A percentile compares a stretch with the other conserved stretches of the same genome.
Evolutionary conservation across 2,797 vertebrate species (phyloP).

Genomic region (Percopsis omiscomaycus): DNA sequence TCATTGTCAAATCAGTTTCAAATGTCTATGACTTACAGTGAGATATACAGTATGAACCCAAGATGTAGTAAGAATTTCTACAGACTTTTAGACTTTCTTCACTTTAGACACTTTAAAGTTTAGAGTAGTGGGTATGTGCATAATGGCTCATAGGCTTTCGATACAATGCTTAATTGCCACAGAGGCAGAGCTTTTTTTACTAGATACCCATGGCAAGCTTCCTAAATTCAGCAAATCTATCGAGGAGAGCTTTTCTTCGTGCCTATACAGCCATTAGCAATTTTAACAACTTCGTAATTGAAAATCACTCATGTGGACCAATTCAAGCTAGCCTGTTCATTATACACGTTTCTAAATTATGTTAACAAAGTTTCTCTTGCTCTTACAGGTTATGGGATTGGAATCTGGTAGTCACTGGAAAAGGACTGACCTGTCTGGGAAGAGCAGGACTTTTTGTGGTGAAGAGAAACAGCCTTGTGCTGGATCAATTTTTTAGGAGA

Average conservation of each 20-base stretch:
- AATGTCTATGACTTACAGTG: slow-evolving; percentile 7
- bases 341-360: background rate
- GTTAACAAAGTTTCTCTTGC: slow-evolving; percentile 5
- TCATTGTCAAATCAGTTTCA: slow-evolving; percentile 15
- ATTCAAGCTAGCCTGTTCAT: background rate
- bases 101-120: background rate
- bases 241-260: slow-evolving; percentile 12
- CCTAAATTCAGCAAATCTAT: slow-evolving; percentile 14
- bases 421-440: slow-evolving; percentile 54
- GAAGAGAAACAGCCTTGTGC: slow-evolving; percentile 62
- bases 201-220: slow-evolving; percentile 15
- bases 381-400: background rate
- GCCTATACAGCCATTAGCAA: background rate
- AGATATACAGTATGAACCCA: background rate
- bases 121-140: slow-evolving; percentile 4
- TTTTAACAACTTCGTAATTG: slow-evolving; percentile 3
- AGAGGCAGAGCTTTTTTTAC: slow-evolving; percentile 15
- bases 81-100: background rate
- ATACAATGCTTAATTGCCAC: slow-evolving; percentile 17
- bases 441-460: slow-evolving; percentile 38
- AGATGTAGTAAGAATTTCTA: no score
- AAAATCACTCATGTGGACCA: slow-evolving; percentile 1
- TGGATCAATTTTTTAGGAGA: slow-evolving; percentile 59
- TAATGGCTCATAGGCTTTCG: slow-evolving; percentile 4
- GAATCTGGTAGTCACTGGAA: slow-evolving; percentile 8